phyloP scores from a whole-genome alignment of 35 echinoderm and acorn worm species.

The Lytechinus variegatus region DNA sequence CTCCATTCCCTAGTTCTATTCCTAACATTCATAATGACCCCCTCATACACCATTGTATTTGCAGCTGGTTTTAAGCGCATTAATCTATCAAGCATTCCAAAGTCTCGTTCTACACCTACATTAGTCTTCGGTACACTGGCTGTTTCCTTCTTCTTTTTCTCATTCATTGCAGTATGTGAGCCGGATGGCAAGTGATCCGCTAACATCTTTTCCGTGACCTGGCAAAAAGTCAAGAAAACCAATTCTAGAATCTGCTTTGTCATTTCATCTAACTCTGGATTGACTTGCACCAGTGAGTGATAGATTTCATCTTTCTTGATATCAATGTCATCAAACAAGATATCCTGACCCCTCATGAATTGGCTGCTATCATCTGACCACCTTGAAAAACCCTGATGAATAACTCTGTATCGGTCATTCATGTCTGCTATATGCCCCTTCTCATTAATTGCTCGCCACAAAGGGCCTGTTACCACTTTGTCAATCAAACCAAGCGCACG shows the following conservation, averaged over 20 bases:
- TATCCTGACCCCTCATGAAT: conserved; percentile 52
- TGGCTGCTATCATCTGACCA: conserved; percentile 56
- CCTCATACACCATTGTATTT: too few species aligned
- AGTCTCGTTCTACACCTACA: too few species aligned
- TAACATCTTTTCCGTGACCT: too few species aligned
- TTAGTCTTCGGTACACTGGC: conserved; percentile 50
- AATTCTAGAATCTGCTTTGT: conserved; percentile 25
- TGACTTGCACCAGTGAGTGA: too few species aligned
- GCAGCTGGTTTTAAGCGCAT: too few species aligned
- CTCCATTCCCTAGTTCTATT: conserved; percentile 49
- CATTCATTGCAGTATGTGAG: conserved; percentile 42
- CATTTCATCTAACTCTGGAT: not conserved
- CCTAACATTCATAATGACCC: conserved; percentile 45
- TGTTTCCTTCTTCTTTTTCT: conserved; percentile 33
- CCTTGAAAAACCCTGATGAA: conserved; percentile 39
- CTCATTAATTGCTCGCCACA: not conserved
- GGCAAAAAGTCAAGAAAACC: not conserved
- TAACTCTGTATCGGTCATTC: conserved; percentile 52
- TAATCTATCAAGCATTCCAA: too few species aligned
- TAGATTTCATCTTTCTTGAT: not conserved
- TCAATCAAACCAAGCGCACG: conserved; percentile 5
- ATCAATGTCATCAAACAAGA: conserved; percentile 53
- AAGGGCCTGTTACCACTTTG: not conserved
- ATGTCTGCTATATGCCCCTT: conserved; percentile 48
- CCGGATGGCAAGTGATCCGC: not conserved